Evolutionary conservation across 2,888 invertebrate species (phyloP), one percentile per base, ranked within the genome.

Genomic region (Lithophane leautieri): DNA sequence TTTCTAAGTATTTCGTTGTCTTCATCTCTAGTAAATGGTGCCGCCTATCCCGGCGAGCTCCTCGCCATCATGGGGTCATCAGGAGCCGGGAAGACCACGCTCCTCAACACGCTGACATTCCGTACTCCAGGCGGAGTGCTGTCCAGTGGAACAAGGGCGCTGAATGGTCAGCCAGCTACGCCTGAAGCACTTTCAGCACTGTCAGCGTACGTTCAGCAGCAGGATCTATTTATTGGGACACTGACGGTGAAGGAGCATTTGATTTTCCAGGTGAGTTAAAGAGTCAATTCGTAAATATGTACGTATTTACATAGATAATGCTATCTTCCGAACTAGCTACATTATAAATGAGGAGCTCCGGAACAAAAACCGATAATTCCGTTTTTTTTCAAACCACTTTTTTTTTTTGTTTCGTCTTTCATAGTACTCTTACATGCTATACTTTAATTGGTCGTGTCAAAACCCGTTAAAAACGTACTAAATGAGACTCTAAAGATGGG

Each of bases 21-120:
- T 28, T 66, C 3, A 73, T 75, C 75, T 70, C 9, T 89, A 98
- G 98, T 98, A 12, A 98, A 97, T 85, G 99, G 99, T 1, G 97
- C 98, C 2, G 99, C 99, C 0, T 97, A 98, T 91, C 98, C 99
- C 0, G 99, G 99, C 0, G 98, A 99, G 91, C 94, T 99, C 47
- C 95, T 99, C 65, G 98, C 99, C 2, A 98, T 99, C 66, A 97
- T 99, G 97, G 99, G 99, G 0, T 98, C 98, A 0, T 98, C 98
- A 47, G 99, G 99, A 0, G 99, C 99, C 0, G 99, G 99, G 3
- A 99, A 99, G 96, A 99, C 99, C 0, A 99, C 99, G 0, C 97
- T 99, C 6, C 96, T 99, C 76, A 99, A 99, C 94, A 97, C 98
- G 0, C 93, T 99, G 82, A 99, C 99, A 11, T 98, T 98, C 93